Evolutionary conservation across 2,797 vertebrate species (phyloP).

Genomic region (Sebastes cheni): DNA sequence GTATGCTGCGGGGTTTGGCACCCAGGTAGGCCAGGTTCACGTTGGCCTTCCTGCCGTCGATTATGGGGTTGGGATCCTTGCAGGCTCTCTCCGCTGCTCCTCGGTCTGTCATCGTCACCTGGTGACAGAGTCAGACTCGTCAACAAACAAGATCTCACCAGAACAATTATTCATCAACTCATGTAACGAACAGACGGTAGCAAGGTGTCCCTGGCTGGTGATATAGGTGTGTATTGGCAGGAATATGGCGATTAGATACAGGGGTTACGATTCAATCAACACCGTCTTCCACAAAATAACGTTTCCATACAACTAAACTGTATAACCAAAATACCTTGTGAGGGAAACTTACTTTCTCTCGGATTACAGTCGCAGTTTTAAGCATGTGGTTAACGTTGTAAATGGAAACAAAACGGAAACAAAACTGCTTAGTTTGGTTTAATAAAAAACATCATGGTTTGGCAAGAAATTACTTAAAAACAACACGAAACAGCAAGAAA

Average conservation of each 20-base stretch:
- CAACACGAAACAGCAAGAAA: too few species aligned
- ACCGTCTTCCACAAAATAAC: fast-evolving
- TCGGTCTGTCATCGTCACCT: slow-evolving; percentile 97
- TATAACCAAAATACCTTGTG: too few species aligned
- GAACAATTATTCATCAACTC: not conserved
- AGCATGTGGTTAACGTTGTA: too few species aligned
- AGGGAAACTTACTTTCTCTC: too few species aligned
- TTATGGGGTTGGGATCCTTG: slow-evolving; percentile 98
- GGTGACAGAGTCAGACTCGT: slow-evolving; percentile 28
- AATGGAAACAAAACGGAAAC: too few species aligned
- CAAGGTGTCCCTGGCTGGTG: not conserved
- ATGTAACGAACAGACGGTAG: not conserved
- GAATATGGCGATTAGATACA: too few species aligned
- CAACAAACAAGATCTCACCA: not conserved
- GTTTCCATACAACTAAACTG: too few species aligned
- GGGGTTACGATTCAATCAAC: too few species aligned
- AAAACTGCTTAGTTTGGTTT: too few species aligned
- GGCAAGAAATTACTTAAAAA: too few species aligned
- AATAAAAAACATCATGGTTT: too few species aligned
- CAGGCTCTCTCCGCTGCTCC: slow-evolving; percentile 93
- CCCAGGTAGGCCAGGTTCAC: slow-evolving; percentile 97
- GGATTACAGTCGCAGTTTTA: too few species aligned
- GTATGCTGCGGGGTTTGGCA: slow-evolving; percentile 94
- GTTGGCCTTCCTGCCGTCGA: slow-evolving; percentile 96
- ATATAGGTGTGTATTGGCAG: not conserved